Evolutionary conservation across 2,888 invertebrate species (phyloP), one percentile per base, ranked within the genome.

Genomic region (Mylabris sibirica): DNA sequence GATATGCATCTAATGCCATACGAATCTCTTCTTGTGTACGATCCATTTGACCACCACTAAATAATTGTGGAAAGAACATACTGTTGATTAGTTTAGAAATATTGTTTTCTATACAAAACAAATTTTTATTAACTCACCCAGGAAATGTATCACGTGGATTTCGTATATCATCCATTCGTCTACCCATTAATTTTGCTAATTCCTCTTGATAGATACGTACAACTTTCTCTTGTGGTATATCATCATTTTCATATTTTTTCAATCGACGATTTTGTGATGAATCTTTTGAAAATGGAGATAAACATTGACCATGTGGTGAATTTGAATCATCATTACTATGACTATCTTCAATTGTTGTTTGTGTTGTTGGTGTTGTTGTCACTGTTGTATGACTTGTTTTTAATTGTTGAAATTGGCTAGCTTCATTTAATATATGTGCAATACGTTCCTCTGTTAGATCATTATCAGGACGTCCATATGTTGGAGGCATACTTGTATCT

Each of bases 211-310:
- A 98, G 80, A 98, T 95, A 80, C 96, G 90, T 57, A 94, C 93
- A 79, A 98, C 96, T 85, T 97, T 97, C 83, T 99, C 98, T 83
- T 98, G 97, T 49, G 98, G 94, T 86, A 98, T 94, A 87, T 97
- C 97, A 85, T 94, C 96, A 85, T 95, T 95, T 85, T 95, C 94
- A 86, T 95, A 95, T 80, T 95, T 94, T 82, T 94, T 92, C 82
- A 94, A 87, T 83, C 93, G 89, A 83, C 93, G 88, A 79, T 90
- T 93, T 82, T 92, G 91, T 80, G 90, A 89, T 44, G 89, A 89
- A 66, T 91, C 91, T 86, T 90, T 90, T 69, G 92, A 92, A 83
- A 93, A 93, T 1, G 95, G 95, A 64, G 95, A 95, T 20, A 90
- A 90, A 83, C 94, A 95, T 77, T 92, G 91, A 60, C 91, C 90